Conservation (phyloP, 2,113 vertebrate species). For the Stigmatopora argus region DNA sequence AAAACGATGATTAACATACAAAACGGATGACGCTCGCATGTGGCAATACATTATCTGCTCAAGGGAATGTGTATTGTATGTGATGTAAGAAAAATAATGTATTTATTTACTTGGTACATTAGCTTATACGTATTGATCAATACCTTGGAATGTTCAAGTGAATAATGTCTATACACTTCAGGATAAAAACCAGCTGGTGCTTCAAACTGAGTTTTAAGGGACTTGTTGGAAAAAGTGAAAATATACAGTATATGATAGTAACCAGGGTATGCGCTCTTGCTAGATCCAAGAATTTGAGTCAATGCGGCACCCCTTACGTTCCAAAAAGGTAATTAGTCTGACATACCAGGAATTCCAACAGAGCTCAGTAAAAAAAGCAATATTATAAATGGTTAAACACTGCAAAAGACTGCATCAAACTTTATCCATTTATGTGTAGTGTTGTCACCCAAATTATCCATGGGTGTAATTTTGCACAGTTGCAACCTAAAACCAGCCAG, state of each 20-base stretch:
- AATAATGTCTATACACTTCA: background rate
- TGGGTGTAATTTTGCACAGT: background rate
- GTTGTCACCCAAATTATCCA: background rate
- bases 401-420: background rate
- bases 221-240: background rate
- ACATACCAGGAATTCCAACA: background rate
- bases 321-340: background rate
- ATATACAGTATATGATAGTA: background rate
- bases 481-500: background rate
- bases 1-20: slow-evolving; percentile 76
- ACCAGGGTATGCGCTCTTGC: background rate
- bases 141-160: background rate
- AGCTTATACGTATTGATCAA: slow-evolving; percentile 7
- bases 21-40: slow-evolving; percentile 54
- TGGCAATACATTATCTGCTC: slow-evolving; percentile 69
- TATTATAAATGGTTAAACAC: background rate
- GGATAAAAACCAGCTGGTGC: background rate
- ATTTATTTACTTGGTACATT: slow-evolving; percentile 68
- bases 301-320: background rate
- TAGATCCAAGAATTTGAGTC: background rate
- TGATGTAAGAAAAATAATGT: slow-evolving; percentile 74
- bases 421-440: background rate
- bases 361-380: background rate
- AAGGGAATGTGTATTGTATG: slow-evolving; percentile 73
- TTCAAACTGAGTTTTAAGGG: background rate